A percentile compares a stretch with the other conserved stretches of the same genome.
phyloP scores from a whole-genome alignment of 2,888 invertebrate species.

The Rhodophaea formosa region DNA sequence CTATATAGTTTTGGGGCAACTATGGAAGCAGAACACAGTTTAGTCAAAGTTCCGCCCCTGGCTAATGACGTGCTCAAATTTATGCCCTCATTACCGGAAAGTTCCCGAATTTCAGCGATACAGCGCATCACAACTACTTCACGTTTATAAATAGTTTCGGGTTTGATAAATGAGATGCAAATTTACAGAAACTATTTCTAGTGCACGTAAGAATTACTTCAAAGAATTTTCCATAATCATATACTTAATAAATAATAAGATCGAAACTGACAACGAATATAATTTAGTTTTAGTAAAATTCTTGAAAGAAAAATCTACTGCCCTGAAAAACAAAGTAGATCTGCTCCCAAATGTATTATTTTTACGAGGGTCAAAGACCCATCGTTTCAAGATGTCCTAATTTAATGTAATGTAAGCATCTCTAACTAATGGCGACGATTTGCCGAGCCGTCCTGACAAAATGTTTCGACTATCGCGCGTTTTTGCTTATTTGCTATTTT shows the following conservation, averaged over 20 bases:
- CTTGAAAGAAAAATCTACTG: too few species aligned
- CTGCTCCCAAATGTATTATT: too few species aligned
- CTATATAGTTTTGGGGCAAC: background rate
- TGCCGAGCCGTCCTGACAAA: background rate
- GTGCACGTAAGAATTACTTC: too few species aligned
- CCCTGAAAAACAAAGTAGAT: too few species aligned
- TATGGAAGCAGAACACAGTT: background rate
- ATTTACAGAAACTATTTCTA: too few species aligned
- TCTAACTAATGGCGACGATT: conserved; percentile 10
- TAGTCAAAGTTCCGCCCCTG: conserved; percentile 1
- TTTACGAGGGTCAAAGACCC: too few species aligned
- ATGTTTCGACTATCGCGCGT: background rate
- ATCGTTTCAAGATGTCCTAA: background rate
- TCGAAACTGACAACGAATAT: too few species aligned
- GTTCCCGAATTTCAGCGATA: conserved; percentile 3
- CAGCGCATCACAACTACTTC: background rate
- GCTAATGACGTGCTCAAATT: conserved; percentile 14
- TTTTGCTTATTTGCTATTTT: background rate
- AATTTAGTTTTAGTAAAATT: too few species aligned
- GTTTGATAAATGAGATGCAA: too few species aligned
- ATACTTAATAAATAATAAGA: too few species aligned
- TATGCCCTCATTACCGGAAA: conserved; percentile 14
- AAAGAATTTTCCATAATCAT: too few species aligned
- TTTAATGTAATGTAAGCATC: conserved; percentile 30
- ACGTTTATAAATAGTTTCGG: background rate